A percentile compares a stretch with the other conserved stretches of the same genome.
Conservation (phyloP, 2,888 invertebrate genomes). For the Scaptomyza parva region DNA sequence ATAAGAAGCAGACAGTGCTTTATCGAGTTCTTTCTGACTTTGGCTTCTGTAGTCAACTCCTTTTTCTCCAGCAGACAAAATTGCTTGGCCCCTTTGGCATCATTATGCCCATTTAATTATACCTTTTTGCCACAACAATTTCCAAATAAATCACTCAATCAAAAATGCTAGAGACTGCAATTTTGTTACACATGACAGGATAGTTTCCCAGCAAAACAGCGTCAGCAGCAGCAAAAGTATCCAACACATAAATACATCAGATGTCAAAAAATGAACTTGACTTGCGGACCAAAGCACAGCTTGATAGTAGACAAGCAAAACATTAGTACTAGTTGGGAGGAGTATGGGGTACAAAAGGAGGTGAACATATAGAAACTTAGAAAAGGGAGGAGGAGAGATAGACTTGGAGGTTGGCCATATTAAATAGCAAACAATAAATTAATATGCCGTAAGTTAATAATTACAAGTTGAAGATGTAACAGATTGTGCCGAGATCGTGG, state of each 20-base stretch:
- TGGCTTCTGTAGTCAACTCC: conserved; percentile 28
- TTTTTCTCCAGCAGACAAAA: conserved; percentile 39
- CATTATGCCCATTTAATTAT: conserved; percentile 79
- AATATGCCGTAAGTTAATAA: conserved; percentile 80
- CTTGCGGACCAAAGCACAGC: conserved; percentile 56
- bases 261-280: conserved; percentile 78
- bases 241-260: conserved; percentile 79
- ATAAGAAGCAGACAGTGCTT: background rate
- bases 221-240: conserved; percentile 2
- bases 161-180: conserved; percentile 66
- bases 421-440: conserved; percentile 80
- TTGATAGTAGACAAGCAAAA: conserved; percentile 24
- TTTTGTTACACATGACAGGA: conserved; percentile 69
- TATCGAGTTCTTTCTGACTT: conserved; percentile 2
- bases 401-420: conserved; percentile 70
- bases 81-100: conserved; percentile 68
- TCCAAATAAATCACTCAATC: conserved; percentile 81
- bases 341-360: background rate
- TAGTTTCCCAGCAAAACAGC: conserved; percentile 74
- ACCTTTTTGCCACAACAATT: conserved; percentile 75
- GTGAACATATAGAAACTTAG: background rate
- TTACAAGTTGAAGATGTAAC: conserved; percentile 71
- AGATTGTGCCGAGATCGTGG: conserved; percentile 70
- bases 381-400: conserved; percentile 13
- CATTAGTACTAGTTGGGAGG: conserved; percentile 12